A percentile compares a stretch with the other conserved stretches of the same genome.
phyloP scores from a whole-genome alignment of 2,888 invertebrate species.

The Hypercompe scribonia region DNA sequence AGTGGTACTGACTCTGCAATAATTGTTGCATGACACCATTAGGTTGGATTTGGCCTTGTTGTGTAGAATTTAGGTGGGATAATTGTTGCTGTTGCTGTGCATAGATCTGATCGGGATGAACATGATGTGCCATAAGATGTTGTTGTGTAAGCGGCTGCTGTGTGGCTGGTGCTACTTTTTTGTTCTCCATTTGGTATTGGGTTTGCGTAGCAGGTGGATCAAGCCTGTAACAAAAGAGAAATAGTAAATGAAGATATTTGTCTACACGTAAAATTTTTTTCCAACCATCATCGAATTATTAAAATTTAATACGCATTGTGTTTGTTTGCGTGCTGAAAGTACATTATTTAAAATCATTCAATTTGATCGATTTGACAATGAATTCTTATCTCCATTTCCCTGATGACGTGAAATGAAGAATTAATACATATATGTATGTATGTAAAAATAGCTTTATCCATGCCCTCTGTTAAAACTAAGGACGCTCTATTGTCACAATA shows the following conservation, averaged over 20 bases:
- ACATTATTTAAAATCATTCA: constrained; percentile 65
- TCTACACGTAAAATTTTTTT: constrained; percentile 32
- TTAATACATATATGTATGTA: constrained; percentile 48
- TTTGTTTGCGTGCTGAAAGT: constrained; percentile 58
- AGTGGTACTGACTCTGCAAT: constrained; percentile 81
- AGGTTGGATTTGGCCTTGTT: constrained; percentile 78
- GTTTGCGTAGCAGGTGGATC: constrained; percentile 89
- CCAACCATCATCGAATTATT: constrained; percentile 34
- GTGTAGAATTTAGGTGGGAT: constrained; percentile 74
- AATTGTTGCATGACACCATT: constrained; percentile 87
- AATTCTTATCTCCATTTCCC: constrained; percentile 60
- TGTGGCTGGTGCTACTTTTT: constrained; percentile 84
- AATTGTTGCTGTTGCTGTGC: constrained; percentile 81
- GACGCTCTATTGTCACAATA: background rate
- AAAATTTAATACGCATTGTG: constrained; percentile 28
- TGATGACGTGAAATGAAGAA: constrained; percentile 26
- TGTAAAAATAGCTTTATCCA: constrained; percentile 48
- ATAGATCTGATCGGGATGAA: constrained; percentile 82
- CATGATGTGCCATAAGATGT: constrained; percentile 81
- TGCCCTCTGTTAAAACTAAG: constrained; percentile 56
- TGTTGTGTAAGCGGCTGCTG: constrained; percentile 86
- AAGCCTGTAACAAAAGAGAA: constrained; percentile 86
- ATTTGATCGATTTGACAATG: constrained; percentile 68
- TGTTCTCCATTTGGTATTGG: constrained; percentile 89
- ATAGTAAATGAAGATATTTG: background rate